Conservation (phyloP, 1,140 invertebrate species). For the Heterodera carotae region DNA sequence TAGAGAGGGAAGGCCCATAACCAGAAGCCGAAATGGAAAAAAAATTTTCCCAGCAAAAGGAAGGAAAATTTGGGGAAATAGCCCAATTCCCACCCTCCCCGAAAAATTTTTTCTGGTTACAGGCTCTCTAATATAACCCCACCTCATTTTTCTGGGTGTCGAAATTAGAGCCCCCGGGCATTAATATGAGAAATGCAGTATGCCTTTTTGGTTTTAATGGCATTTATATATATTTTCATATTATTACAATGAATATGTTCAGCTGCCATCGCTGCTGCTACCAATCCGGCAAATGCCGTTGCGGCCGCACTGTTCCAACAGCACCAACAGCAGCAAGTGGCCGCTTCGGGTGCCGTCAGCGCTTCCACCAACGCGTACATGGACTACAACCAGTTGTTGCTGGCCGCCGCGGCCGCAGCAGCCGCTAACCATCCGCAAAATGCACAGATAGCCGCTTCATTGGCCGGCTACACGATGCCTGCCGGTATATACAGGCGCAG, state of each 20-base stretch:
- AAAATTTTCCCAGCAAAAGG: no score
- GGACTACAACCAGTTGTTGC: constrained; percentile 28
- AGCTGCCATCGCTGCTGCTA: constrained; percentile 19
- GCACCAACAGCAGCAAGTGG: not conserved
- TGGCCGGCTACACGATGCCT: constrained; percentile 18
- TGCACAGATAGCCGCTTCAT: not conserved
- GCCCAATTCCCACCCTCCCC: no score
- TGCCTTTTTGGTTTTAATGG: no score
- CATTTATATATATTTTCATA: not conserved
- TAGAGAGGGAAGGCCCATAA: no score
- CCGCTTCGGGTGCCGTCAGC: not conserved
- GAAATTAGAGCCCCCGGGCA: no score
- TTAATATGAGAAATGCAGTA: no score
- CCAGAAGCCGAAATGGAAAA: no score
- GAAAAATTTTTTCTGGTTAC: no score
- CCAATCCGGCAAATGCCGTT: constrained; percentile 24
- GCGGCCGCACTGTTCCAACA: constrained; percentile 1
- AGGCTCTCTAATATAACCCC: no score
- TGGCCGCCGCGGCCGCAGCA: constrained; percentile 26
- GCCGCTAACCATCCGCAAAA: constrained; percentile 14
- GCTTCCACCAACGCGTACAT: constrained; percentile 6
- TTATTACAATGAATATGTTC: not conserved
- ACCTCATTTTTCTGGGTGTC: no score
- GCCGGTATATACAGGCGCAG: not conserved
- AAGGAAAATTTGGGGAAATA: no score